Base-by-base conservation (phyloP, 2,888 invertebrate species). In the Eugnorisma glareosa region DNA sequence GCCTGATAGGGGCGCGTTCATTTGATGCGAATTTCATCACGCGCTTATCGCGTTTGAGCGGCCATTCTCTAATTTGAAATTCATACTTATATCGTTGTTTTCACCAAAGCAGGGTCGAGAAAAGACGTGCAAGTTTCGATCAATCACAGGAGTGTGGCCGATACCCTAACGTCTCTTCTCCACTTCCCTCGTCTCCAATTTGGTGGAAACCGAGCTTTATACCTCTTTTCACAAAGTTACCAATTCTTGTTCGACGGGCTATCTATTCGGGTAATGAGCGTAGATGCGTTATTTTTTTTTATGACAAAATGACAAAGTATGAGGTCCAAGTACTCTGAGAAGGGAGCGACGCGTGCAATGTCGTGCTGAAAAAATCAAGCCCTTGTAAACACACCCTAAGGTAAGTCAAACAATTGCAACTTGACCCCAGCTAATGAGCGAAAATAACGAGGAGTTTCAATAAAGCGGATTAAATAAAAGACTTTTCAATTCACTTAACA, bases 401-500 rank as follows among this genome's bases (percentile, higher is more conserved):
- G 31, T 35, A 78, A 64, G 68, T 51, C 48, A 64, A 83, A 59
- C 57, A 84, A 69, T 48, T 51, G 21, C 15, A 68, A 43, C 48
- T 77, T 37, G 21, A 81, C 24, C 35, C 11, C 35, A 21, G 45
- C 72, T 84, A 81, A 67, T 84, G 81, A 81, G 61, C 72, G 61
- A 54, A 70, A 84, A 67, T 80, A 84, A 61, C 61, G 57, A 71
- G 45, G 24, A 54, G 18, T 70, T 31, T 13, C n/a, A 28, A 71
- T 35, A 15, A 48, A 84, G 67, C 61, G 80, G 51, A 84, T 63
- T 37, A 79, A 81, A 80, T 67, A 84, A 80, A 81, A 71, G 84
- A 43, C 72, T 35, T 67, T 84, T 48, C 81, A 80, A 71, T 84
- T 71, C 61, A 80, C 79, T 81, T 48, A 71, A 71, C 67, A 79